Evolutionary conservation across 2,888 invertebrate species (phyloP).

Genomic region (Clepsis dumicolana): DNA sequence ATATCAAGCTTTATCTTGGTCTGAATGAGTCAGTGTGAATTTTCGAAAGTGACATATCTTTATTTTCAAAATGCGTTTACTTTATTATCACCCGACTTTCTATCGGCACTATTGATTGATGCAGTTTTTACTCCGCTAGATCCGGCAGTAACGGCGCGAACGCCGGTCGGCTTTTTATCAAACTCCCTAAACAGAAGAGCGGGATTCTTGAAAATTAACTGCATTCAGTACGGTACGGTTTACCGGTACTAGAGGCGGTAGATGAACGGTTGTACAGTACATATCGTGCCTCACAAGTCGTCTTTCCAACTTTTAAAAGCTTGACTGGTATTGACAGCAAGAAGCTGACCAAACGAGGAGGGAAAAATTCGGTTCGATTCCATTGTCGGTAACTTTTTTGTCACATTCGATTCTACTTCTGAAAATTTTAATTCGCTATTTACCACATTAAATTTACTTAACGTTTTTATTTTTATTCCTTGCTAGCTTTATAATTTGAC

Average conservation of each 20-base stretch:
- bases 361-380: too few relatives aligned
- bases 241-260: slow-evolving; percentile 10
- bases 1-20: too few relatives aligned
- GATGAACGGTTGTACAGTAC: not conserved
- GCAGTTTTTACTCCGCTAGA: slow-evolving; percentile 31
- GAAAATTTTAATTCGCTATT: too few relatives aligned
- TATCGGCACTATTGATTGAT: slow-evolving; percentile 6
- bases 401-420: too few relatives aligned
- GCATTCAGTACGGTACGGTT: slow-evolving; percentile 51
- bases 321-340: not conserved
- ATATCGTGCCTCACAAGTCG: not conserved
- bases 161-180: slow-evolving; percentile 51
- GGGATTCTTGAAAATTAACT: slow-evolving; percentile 59
- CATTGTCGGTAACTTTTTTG: too few relatives aligned
- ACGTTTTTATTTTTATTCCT: too few relatives aligned
- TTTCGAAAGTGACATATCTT: not conserved
- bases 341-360: too few relatives aligned
- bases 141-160: slow-evolving; percentile 39
- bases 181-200: slow-evolving; percentile 51
- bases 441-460: too few relatives aligned
- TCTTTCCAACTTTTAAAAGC: not conserved
- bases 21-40: too few relatives aligned
- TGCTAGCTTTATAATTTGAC: too few relatives aligned
- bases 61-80: not conserved
- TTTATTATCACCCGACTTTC: slow-evolving; percentile 9